Conservation (phyloP, 2,113 vertebrate genomes). For the Potamarius usumacintae region DNA sequence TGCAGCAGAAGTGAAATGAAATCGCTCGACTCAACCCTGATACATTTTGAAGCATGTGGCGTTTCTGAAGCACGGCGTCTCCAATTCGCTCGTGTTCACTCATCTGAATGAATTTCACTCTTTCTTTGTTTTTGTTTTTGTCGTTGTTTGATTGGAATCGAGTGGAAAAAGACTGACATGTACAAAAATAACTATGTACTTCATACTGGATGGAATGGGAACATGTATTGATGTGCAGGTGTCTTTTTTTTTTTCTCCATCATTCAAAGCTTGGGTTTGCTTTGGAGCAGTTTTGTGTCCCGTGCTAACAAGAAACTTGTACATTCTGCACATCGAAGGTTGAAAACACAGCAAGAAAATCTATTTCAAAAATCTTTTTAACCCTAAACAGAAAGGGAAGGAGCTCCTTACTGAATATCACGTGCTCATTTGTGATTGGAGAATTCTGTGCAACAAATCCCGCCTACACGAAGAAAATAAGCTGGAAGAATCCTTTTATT, state of each 20-base stretch:
- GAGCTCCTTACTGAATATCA: too few relatives aligned
- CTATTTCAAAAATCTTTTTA: not conserved
- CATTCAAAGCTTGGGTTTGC: slow-evolving; percentile 57
- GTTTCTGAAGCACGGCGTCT: slow-evolving; percentile 40
- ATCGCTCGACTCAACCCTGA: not conserved
- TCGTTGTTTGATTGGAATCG: slow-evolving; percentile 37
- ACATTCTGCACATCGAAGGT: not conserved
- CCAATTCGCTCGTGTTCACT: slow-evolving; percentile 15
- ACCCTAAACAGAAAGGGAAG: not conserved
- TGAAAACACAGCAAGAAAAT: not conserved
- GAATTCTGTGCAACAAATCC: not conserved
- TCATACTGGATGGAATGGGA: slow-evolving; percentile 33
- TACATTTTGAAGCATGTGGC: slow-evolving; percentile 46
- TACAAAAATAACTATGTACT: slow-evolving; percentile 47
- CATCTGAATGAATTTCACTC: slow-evolving; percentile 51
- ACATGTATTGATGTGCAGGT: slow-evolving; percentile 27
- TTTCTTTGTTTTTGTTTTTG: slow-evolving; percentile 14
- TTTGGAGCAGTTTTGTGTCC: not conserved
- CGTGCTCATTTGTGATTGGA: not conserved
- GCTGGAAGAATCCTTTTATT: not conserved
- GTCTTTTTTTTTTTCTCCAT: slow-evolving; percentile 24
- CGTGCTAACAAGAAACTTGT: not conserved
- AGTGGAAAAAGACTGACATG: slow-evolving; percentile 21
- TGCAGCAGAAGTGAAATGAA: slow-evolving; percentile 14
- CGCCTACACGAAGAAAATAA: too few relatives aligned